Conservation (phyloP, 2,797 vertebrate genomes). For the Silurus lanzhouensis region DNA sequence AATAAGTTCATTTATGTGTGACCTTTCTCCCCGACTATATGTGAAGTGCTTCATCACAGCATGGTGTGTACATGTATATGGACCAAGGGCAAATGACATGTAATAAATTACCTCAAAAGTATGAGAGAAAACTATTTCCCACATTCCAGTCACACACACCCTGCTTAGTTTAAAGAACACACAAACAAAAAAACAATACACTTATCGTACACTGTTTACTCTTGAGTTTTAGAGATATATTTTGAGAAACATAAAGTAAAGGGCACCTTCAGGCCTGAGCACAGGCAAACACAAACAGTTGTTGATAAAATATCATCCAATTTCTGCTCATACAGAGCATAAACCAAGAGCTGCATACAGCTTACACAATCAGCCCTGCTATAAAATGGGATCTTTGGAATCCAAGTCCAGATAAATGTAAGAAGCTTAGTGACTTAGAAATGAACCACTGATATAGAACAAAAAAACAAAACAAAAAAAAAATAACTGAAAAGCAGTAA, state of each 20-base stretch:
- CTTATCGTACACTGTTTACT: slow-evolving; percentile 19
- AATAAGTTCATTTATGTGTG: slow-evolving; percentile 47
- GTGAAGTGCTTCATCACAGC: slow-evolving; percentile 38
- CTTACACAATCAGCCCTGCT: slow-evolving; percentile 18
- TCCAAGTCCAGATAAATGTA: slow-evolving; percentile 21
- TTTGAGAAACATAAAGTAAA: background rate
- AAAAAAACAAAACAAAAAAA: slow-evolving; percentile 35
- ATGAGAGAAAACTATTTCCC: slow-evolving; percentile 49
- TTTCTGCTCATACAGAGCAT: slow-evolving; percentile 2
- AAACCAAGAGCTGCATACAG: slow-evolving; percentile 13
- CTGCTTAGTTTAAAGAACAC: background rate
- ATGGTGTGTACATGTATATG: slow-evolving; percentile 37
- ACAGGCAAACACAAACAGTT: slow-evolving; percentile 22
- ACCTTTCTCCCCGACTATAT: slow-evolving; percentile 48
- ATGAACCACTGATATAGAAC: slow-evolving; percentile 34
- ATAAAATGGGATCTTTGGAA: background rate
- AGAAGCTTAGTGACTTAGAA: slow-evolving; percentile 5
- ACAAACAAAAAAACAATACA: slow-evolving; percentile 9
- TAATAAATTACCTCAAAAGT: slow-evolving; percentile 47
- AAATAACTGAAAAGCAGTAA: slow-evolving; percentile 31
- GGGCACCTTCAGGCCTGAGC: slow-evolving; percentile 20
- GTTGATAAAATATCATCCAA: slow-evolving; percentile 10
- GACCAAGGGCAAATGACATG: slow-evolving; percentile 54
- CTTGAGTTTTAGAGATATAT: slow-evolving; percentile 3
- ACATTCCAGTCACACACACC: slow-evolving; percentile 46